Conservation (phyloP, 1,140 invertebrate species). For the Acyrthosiphon pisum region DNA sequence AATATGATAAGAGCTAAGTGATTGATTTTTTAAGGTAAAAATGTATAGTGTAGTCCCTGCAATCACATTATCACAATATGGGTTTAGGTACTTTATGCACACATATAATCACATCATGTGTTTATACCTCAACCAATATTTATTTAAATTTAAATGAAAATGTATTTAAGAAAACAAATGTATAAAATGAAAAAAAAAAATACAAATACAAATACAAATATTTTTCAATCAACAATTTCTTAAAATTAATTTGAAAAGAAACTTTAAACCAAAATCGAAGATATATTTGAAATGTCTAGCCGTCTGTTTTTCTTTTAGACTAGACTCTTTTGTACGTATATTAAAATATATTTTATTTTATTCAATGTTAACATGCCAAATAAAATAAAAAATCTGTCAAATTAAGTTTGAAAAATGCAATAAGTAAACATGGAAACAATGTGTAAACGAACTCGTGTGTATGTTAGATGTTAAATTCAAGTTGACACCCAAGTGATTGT, state of each 20-base stretch:
- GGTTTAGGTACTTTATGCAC: no score
- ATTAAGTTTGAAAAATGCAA: conserved; percentile 15
- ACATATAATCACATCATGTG: no score
- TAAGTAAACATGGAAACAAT: not conserved
- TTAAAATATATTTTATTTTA: not conserved
- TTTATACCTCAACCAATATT: no score
- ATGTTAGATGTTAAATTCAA: conserved; percentile 8
- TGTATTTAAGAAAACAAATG: not conserved
- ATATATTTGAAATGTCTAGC: not conserved
- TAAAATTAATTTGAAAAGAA: not conserved
- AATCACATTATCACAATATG: not conserved
- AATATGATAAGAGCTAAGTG: no score
- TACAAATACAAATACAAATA: not conserved
- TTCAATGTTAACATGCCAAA: not conserved
- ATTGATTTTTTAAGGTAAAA: no score
- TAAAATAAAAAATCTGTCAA: not conserved
- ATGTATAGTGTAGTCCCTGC: no score
- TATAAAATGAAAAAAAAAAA: not conserved
- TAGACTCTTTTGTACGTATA: no score
- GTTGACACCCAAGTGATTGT: not conserved
- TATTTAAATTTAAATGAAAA: no score
- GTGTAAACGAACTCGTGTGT: not conserved
- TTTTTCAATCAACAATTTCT: not conserved
- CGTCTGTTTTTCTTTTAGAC: not conserved
- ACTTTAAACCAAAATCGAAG: not conserved